Percentiles rank a stretch among this genome's conserved stretches.
Evolutionary conservation across 2,797 vertebrate genomes (phyloP).

Genomic region (Gymnothorax javanicus): DNA sequence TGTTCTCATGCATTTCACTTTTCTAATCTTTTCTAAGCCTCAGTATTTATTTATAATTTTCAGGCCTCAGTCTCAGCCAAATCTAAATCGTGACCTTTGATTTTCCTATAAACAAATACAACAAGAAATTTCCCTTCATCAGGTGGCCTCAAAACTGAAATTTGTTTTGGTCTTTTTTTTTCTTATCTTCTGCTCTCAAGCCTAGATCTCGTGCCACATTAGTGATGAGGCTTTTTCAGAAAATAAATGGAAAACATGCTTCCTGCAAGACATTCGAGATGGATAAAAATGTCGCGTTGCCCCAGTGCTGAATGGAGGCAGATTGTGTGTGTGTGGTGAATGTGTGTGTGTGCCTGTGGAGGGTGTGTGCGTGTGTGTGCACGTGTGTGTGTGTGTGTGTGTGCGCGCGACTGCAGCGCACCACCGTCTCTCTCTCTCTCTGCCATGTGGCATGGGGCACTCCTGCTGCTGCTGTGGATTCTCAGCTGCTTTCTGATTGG

Average conservation of each 20-base stretch:
- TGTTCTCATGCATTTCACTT: no score
- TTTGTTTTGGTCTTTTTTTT: neutral
- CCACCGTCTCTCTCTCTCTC: conserved; percentile 43
- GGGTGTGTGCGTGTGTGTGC: no score
- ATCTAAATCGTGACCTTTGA: no score
- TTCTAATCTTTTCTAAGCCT: no score
- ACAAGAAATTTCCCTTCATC: no score
- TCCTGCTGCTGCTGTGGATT: conserved; percentile 65
- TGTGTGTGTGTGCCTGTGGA: no score
- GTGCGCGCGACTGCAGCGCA: neutral
- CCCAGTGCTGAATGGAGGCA: no score
- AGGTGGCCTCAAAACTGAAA: neutral
- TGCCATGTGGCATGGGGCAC: conserved; percentile 72
- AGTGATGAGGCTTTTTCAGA: neutral
- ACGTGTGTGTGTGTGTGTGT: no score
- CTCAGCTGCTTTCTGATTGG: conserved; percentile 60
- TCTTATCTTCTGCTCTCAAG: conserved; percentile 52
- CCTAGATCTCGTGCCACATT: conserved; percentile 23
- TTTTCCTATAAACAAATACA: no score
- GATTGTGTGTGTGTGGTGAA: no score
- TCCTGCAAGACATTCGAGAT: neutral
- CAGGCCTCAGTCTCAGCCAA: no score
- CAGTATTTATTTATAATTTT: no score
- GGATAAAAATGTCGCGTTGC: neutral
- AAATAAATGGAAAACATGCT: neutral